phyloP scores from a whole-genome alignment of 2,797 vertebrate species.

The Morus bassanus region DNA sequence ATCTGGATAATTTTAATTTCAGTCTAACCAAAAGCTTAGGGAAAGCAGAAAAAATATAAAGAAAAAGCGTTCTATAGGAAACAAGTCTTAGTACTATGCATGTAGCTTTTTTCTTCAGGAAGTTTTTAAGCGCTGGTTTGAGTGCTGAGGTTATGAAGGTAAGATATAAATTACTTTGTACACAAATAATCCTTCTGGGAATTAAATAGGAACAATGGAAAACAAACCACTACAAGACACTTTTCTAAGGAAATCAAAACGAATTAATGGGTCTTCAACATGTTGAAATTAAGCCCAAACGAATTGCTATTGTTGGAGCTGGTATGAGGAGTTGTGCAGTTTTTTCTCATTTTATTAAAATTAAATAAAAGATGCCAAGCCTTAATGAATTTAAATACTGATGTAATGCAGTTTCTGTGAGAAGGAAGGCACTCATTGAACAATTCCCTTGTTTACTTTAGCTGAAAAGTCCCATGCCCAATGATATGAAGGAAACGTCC shows the following conservation, averaged over 20 bases:
- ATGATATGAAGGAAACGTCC: neutral
- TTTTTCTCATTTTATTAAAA: constrained; percentile 30
- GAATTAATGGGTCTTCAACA: neutral
- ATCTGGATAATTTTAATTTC: constrained; percentile 48
- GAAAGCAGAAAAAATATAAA: neutral
- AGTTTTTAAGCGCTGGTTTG: constrained; percentile 26
- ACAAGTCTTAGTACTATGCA: neutral
- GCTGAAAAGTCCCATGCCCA: neutral
- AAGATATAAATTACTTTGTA: neutral
- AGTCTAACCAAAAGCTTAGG: constrained; percentile 22
- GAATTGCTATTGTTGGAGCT: neutral
- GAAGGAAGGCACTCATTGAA: neutral
- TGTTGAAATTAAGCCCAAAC: constrained; percentile 32
- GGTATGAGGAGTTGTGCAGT: neutral
- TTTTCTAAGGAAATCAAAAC: constrained; percentile 26
- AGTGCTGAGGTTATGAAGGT: neutral
- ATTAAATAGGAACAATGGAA: neutral
- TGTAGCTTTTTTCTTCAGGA: neutral
- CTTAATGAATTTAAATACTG: constrained; percentile 14
- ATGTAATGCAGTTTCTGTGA: neutral
- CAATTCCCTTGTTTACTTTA: neutral
- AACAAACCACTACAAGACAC: neutral
- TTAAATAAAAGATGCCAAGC: neutral
- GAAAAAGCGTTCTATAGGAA: neutral
- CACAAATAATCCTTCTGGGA: constrained; percentile 27